Evolutionary conservation across 2,113 vertebrate genomes (phyloP), one percentile per base, ranked within the genome.

Genomic region (Takifugu flavidus): DNA sequence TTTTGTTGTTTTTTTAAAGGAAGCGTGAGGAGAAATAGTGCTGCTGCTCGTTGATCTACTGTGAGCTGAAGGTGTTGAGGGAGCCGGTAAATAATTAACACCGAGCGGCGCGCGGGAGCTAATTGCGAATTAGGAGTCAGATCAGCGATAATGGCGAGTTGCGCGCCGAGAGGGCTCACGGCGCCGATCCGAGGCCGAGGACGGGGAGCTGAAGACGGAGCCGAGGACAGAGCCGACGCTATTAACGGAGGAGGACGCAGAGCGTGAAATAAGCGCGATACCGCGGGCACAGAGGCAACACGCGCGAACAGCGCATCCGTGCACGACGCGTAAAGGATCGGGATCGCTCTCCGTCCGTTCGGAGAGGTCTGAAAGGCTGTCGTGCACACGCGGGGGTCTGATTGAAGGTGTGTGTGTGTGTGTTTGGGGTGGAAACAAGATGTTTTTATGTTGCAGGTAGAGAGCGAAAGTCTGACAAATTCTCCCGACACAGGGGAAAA

Each of bases 401-500:
- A 86, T 83, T 84, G 84, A 85, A 86, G 83, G 77, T 57, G 53
- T 71, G 78, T 20, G 20, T 20, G 20, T 20, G 20, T 20, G 20
- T 20, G 20, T 20, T 20, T 20, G 20, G 20, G 83, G 82, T 87
- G 79, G 67, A 78, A 79, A 86, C 86, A 47, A 84, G 82, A 88
- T 79, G 77, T 82, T 83, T 84, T 80, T 82, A 10, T 6, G 47
- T 4, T 49, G 75, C 90, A 90, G 88, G 88, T 91, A 88, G 81
- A 80, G 82, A 86, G 83, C 61, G 78, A 78, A n/a, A 84, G 83
- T 85, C 86, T 84, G 85, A 87, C 79, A 86, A 87, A 87, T 91
- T 86, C 20, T 88, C 78, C 88, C 78, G 87, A 91, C 82, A 87
- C 81, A 87, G 88, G 90, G 89, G 88, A 71, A 90, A 90, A 86